A percentile compares a stretch with the other conserved stretches of the same genome.
Evolutionary conservation across 2,797 vertebrate species (phyloP).

Genomic region (Phalanger gymnotis): DNA sequence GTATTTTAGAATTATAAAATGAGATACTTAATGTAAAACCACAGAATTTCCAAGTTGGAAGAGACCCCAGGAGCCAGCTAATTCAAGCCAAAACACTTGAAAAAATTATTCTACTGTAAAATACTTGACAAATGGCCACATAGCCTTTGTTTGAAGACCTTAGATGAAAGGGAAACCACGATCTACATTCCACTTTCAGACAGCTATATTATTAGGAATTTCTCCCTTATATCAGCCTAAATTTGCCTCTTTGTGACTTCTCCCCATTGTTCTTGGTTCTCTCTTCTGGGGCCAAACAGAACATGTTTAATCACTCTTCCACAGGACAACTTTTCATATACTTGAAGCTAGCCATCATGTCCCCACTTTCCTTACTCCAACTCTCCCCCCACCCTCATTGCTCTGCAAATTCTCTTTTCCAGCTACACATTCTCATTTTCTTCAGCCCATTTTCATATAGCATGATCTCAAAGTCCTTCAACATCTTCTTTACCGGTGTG

Average conservation of each 20-base stretch:
- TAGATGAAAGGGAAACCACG: background rate
- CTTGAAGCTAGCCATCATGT: background rate
- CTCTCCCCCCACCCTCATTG: accelerated
- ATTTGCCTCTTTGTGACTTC: background rate
- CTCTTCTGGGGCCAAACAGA: background rate
- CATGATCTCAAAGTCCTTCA: background rate
- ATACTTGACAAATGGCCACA: background rate
- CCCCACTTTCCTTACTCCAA: background rate
- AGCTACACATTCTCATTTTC: background rate
- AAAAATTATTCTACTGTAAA: background rate
- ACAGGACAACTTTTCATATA: background rate
- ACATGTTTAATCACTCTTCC: background rate
- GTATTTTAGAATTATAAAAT: background rate
- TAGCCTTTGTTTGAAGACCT: background rate
- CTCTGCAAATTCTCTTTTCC: background rate
- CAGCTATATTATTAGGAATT: background rate
- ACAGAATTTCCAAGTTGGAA: background rate
- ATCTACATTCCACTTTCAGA: background rate
- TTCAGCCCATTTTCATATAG: background rate
- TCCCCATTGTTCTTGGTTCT: background rate
- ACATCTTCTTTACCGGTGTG: background rate
- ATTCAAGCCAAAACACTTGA: background rate
- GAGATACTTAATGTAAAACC: background rate
- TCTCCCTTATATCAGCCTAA: background rate
- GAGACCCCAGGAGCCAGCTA: background rate